A percentile compares a stretch with the other conserved stretches of the same genome.
phyloP scores from a whole-genome alignment of 2,113 vertebrate genomes.

The Leiothrix lutea region DNA sequence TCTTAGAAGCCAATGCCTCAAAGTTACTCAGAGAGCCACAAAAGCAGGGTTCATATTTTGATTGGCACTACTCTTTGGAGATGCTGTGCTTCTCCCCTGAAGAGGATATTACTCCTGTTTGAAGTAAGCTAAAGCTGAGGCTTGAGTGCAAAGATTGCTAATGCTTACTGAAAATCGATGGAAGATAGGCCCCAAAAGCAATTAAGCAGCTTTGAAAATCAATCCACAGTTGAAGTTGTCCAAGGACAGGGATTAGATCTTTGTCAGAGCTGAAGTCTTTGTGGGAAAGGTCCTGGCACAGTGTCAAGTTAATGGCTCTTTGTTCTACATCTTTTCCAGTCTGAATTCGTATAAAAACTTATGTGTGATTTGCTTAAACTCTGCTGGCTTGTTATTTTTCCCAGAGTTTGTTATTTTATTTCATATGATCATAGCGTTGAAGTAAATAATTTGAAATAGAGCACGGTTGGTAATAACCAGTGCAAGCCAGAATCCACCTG shows the following conservation, averaged over 20 bases:
- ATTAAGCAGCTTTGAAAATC: slow-evolving; percentile 45
- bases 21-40: neutral
- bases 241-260: slow-evolving; percentile 27
- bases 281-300: neutral
- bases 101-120: neutral
- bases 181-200: slow-evolving; percentile 5
- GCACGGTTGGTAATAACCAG: neutral
- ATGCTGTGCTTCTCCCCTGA: neutral
- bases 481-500: neutral
- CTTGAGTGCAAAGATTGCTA: slow-evolving; percentile 8
- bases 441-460: neutral
- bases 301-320: neutral
- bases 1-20: neutral
- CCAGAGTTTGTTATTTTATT: neutral
- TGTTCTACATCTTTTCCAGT: neutral
- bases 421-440: neutral
- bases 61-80: neutral
- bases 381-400: neutral
- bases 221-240: neutral
- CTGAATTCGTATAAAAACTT: neutral
- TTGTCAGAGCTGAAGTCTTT: neutral
- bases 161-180: slow-evolving; percentile 7
- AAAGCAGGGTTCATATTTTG: neutral
- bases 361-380: neutral
- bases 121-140: neutral